Percentiles rank a stretch among this genome's conserved stretches.
Conservation (phyloP, 2,113 vertebrate genomes). For the Xiphophorus hellerii region DNA sequence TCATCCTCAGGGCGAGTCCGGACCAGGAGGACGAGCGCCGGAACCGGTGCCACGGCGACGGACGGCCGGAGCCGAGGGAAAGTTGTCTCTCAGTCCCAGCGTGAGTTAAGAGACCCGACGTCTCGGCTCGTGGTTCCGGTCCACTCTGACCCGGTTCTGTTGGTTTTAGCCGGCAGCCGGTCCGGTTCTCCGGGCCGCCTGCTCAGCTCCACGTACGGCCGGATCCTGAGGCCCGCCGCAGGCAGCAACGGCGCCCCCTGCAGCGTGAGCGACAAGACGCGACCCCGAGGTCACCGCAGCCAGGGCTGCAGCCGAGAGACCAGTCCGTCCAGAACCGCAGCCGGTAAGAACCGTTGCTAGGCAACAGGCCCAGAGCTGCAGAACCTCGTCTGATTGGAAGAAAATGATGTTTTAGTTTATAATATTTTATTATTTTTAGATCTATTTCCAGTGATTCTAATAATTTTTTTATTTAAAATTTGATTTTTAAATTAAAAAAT, state of each 20-base stretch:
- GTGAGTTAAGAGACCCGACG: constrained; percentile 76
- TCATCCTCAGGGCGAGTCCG: constrained; percentile 87
- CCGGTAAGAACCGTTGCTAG: constrained; percentile 79
- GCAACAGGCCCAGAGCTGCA: not conserved
- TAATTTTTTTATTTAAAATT: no score
- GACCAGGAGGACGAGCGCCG: constrained; percentile 77
- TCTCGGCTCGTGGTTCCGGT: not conserved
- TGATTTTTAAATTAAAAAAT: no score
- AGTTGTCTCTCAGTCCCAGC: constrained; percentile 92
- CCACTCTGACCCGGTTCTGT: not conserved
- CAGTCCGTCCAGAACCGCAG: constrained; percentile 87
- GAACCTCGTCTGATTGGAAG: not conserved
- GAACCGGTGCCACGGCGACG: constrained; percentile 52
- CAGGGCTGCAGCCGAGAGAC: constrained; percentile 96
- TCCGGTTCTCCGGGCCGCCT: constrained; percentile 94
- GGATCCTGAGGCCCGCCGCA: constrained; percentile 79
- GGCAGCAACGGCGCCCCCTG: constrained; percentile 70
- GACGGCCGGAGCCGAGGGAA: constrained; percentile 92
- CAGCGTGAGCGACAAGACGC: constrained; percentile 78
- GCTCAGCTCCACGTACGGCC: constrained; percentile 83
- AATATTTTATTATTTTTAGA: no score
- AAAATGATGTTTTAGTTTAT: not conserved
- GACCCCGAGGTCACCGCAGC: constrained; percentile 89
- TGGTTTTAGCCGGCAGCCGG: constrained; percentile 88
- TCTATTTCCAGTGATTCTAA: no score